Evolutionary conservation across 2,797 vertebrate genomes (phyloP).

Genomic region (Poliocrania exsul): DNA sequence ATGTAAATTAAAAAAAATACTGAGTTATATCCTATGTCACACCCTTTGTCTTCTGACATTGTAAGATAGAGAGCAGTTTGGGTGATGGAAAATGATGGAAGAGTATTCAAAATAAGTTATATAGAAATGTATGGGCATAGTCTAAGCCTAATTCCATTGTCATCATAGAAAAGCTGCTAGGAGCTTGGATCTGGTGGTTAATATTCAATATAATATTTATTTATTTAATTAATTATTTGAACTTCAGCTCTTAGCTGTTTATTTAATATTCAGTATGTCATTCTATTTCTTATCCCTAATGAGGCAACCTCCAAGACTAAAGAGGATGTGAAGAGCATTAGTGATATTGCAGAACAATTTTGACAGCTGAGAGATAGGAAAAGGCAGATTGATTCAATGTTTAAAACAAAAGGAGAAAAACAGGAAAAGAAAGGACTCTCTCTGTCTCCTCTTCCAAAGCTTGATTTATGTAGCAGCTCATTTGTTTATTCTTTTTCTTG

Average conservation of each 20-base stretch:
- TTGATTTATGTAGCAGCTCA: slow-evolving; percentile 27
- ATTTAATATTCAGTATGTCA: background rate
- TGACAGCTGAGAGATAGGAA: slow-evolving; percentile 18
- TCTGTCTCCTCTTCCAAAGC: slow-evolving; percentile 15
- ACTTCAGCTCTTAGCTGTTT: background rate
- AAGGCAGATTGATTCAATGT: slow-evolving; percentile 18
- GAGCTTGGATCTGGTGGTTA: background rate
- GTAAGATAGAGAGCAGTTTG: background rate
- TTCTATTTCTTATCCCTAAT: background rate
- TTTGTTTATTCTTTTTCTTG: slow-evolving; percentile 42
- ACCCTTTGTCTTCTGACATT: background rate
- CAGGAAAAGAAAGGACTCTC: background rate
- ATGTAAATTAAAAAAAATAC: background rate
- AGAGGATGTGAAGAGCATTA: background rate
- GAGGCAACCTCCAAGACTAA: slow-evolving; percentile 5
- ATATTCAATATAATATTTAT: background rate
- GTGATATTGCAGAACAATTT: slow-evolving; percentile 20
- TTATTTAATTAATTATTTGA: background rate
- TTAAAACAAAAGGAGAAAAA: slow-evolving; percentile 46
- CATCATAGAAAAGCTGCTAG: background rate
- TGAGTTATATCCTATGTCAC: background rate
- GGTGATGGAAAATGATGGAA: background rate
- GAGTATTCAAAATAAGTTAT: background rate
- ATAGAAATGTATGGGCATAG: accelerated
- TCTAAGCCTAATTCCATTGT: background rate